phyloP scores from a whole-genome alignment of 2,797 vertebrate genomes.

The Sebastes itinus region DNA sequence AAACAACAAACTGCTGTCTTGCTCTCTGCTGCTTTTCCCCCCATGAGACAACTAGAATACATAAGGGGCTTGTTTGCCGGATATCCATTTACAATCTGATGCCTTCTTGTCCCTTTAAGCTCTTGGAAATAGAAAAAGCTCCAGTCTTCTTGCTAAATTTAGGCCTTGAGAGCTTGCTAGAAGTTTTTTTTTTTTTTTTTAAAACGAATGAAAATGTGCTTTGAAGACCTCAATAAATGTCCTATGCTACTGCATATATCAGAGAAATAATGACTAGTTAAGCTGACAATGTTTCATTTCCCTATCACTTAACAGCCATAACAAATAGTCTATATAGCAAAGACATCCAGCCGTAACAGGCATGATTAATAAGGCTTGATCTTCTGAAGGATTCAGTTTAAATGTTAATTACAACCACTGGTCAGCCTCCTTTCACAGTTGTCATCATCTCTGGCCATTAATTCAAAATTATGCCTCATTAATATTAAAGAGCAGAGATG shows the following conservation, averaged over 20 bases:
- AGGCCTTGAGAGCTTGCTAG: not conserved
- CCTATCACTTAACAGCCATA: conserved; percentile 23
- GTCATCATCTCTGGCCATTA: conserved; percentile 50
- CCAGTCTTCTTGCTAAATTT: not conserved
- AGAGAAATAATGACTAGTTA: conserved; percentile 13
- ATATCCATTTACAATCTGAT: not conserved
- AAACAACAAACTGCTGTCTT: not conserved
- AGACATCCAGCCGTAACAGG: conserved; percentile 31
- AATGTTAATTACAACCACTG: conserved; percentile 65
- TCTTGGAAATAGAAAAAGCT: not conserved
- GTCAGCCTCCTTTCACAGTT: conserved; percentile 56
- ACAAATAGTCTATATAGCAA: conserved; percentile 18
- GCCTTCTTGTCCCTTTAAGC: not conserved
- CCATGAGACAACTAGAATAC: not conserved
- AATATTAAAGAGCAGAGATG: conserved; percentile 56
- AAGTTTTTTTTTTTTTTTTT: not conserved
- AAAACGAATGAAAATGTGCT: not conserved
- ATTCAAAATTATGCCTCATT: conserved; percentile 64
- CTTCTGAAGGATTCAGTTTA: conserved; percentile 48
- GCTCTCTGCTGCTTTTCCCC: not conserved
- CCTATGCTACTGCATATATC: not conserved
- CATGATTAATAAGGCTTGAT: conserved; percentile 52
- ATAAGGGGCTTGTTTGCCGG: not conserved
- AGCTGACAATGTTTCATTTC: conserved; percentile 11
- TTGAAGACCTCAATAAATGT: not conserved